Percentiles rank a stretch among this genome's conserved stretches.
These are phyloP conservation scores for Hymenochirus boettgeri DNA, from an alignment of 2,113 vertebrate genomes.

Conservation along the genomic window DNA sequence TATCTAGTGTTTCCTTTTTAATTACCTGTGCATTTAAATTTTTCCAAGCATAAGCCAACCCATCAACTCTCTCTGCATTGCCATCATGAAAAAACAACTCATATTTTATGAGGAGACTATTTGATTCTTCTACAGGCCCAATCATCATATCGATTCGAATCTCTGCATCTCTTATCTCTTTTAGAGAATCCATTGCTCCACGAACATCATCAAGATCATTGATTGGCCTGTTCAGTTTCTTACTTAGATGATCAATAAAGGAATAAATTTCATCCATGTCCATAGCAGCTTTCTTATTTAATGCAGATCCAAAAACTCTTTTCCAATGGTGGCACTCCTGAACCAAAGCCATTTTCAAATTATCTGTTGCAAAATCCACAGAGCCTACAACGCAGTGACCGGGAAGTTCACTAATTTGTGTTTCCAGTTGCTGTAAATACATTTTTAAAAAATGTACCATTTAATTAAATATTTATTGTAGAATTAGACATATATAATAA, in stretches of 20 bases:
- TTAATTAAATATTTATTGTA: no score
- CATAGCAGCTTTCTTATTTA: slow-evolving; percentile 60
- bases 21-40: slow-evolving; percentile 66
- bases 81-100: slow-evolving; percentile 64
- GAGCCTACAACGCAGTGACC: slow-evolving; percentile 51
- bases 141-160: slow-evolving; percentile 63
- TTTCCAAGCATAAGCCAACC: slow-evolving; percentile 72
- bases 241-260: slow-evolving; percentile 64
- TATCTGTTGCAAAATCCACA: slow-evolving; percentile 58
- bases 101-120: slow-evolving; percentile 66
- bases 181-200: slow-evolving; percentile 64
- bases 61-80: slow-evolving; percentile 69
- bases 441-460: background rate
- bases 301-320: slow-evolving; percentile 62
- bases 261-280: slow-evolving; percentile 62
- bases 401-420: slow-evolving; percentile 66
- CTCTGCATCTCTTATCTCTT: slow-evolving; percentile 68
- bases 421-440: slow-evolving; percentile 64
- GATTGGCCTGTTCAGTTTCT: slow-evolving; percentile 66
- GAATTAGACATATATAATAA: no score
- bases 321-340: slow-evolving; percentile 71
- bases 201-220: slow-evolving; percentile 69
- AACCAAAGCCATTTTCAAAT: slow-evolving; percentile 65
- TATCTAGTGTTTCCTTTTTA: background rate
- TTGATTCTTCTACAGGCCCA: slow-evolving; percentile 73